A percentile compares a stretch with the other conserved stretches of the same genome.
These are phyloP conservation scores for Flexamia atlantica DNA, from an alignment of 2,888 invertebrate species.

Conservation along the genomic window DNA sequence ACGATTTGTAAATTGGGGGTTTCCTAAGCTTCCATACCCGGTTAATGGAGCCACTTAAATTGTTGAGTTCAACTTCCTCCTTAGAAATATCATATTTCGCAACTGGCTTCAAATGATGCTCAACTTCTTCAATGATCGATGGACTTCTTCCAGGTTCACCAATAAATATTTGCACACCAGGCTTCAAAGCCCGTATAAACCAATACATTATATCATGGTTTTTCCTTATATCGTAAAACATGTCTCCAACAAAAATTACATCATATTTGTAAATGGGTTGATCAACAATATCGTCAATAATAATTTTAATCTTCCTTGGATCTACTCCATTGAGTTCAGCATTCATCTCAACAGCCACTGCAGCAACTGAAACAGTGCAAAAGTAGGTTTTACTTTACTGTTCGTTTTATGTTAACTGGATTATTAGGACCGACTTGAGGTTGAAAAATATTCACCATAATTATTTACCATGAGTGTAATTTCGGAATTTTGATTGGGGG, in stretches of 20 bases:
- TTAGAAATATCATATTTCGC: conserved; percentile 10
- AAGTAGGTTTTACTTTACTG: too few relatives aligned
- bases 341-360: conserved; percentile 77
- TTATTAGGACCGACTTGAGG: too few relatives aligned
- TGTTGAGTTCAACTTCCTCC: conserved; percentile 3
- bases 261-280: conserved; percentile 75
- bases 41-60: neutral
- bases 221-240: conserved; percentile 82
- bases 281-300: conserved; percentile 75
- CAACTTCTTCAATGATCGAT: neutral
- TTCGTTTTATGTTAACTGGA: too few relatives aligned
- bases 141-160: conserved; percentile 79
- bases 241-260: conserved; percentile 82
- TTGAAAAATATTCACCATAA: too few relatives aligned
- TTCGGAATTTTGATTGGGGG: too few relatives aligned
- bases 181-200: conserved; percentile 74
- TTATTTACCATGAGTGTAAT: too few relatives aligned
- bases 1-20: neutral
- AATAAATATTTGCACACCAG: conserved; percentile 76
- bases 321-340: conserved; percentile 76
- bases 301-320: conserved; percentile 72
- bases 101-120: neutral
- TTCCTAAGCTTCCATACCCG: conserved; percentile 14
- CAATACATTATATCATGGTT: conserved; percentile 77
- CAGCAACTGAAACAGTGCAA: conserved; percentile 75